Percentiles rank a stretch among this genome's conserved stretches.
These are phyloP conservation scores for Rafetus swinhoei DNA, from an alignment of 2,113 vertebrate genomes.

Conservation along the genomic window DNA sequence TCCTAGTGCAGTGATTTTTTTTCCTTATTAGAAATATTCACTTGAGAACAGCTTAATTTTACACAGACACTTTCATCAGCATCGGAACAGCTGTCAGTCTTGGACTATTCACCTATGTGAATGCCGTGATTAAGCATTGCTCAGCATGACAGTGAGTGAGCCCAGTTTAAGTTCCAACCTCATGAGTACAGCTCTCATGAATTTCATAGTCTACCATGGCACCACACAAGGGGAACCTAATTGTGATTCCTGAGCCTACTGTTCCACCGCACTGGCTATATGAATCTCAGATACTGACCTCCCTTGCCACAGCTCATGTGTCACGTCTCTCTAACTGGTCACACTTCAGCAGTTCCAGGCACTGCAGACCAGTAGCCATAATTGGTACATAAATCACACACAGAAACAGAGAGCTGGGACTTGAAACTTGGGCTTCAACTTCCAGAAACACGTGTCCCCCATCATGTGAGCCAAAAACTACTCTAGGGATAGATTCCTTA, in stretches of 20 bases:
- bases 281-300: background rate
- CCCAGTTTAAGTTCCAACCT: background rate
- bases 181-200: background rate
- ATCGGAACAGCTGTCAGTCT: conserved; percentile 13
- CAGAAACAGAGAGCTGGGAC: background rate
- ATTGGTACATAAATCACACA: background rate
- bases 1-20: conserved; percentile 58
- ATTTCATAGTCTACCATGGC: background rate
- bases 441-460: background rate
- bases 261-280: background rate
- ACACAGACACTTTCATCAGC: conserved; percentile 35
- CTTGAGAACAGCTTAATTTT: conserved; percentile 57
- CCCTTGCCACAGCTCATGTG: background rate
- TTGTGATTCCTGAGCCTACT: background rate
- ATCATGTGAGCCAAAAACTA: background rate
- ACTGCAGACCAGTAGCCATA: background rate
- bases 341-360: background rate
- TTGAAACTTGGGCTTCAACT: background rate
- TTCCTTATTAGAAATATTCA: conserved; percentile 74
- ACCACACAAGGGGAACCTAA: background rate
- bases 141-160: background rate
- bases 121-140: background rate
- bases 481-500: background rate
- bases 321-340: background rate
- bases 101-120: background rate